These are phyloP conservation scores for Fregata magnificens DNA, from an alignment of 2,113 vertebrate species.

Conservation along the genomic window DNA sequence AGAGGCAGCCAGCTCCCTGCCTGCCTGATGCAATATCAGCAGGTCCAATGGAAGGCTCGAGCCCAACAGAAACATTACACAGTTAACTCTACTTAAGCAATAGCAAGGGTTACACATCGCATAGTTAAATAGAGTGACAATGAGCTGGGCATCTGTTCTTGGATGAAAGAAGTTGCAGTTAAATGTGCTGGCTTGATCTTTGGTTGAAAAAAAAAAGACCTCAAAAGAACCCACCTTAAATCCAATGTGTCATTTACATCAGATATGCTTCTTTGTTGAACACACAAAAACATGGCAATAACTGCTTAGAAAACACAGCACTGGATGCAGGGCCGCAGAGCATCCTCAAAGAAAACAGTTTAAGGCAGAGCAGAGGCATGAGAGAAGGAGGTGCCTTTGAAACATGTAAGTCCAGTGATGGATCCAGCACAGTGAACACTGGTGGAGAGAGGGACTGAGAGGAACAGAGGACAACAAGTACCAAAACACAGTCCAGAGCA, in stretches of 20 bases:
- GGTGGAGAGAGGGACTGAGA: too few relatives aligned
- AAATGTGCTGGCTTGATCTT: background rate
- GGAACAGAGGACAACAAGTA: background rate
- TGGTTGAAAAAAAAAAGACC: too few relatives aligned
- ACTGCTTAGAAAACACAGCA: too few relatives aligned
- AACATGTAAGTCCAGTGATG: accelerated
- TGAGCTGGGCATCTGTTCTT: background rate
- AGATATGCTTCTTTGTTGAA: background rate
- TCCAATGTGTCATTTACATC: accelerated
- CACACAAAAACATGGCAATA: background rate
- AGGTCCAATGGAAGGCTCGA: background rate
- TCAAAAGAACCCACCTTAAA: background rate
- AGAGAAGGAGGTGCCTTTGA: background rate
- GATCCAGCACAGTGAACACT: background rate
- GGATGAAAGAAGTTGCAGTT: background rate
- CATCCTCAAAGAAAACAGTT: background rate
- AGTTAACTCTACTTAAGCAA: too few relatives aligned
- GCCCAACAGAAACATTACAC: background rate
- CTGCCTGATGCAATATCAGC: background rate
- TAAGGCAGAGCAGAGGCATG: background rate
- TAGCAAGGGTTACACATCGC: accelerated
- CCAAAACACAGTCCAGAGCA: accelerated
- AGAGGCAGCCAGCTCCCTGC: background rate
- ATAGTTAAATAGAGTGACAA: accelerated
- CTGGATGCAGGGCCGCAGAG: background rate